phyloP scores from a whole-genome alignment of 2,888 invertebrate genomes.

The Drosophila buzzatii region DNA sequence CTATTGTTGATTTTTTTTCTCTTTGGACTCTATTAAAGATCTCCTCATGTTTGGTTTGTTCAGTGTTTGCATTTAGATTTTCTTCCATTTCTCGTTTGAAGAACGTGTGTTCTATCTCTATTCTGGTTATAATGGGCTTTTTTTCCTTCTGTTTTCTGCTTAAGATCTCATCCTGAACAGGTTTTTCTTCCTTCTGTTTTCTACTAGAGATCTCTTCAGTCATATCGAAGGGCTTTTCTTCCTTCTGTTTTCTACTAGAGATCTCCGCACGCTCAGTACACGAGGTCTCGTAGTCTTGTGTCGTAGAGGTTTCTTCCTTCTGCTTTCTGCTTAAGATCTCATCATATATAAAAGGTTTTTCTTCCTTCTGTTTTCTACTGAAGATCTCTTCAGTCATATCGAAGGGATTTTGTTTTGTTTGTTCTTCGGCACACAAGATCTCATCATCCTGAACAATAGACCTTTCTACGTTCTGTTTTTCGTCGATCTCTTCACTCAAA shows the following conservation, averaged over 20 bases:
- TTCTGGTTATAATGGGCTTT: background rate
- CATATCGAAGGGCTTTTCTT: background rate
- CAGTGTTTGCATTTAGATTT: background rate
- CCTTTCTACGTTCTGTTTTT: slow-evolving; percentile 1
- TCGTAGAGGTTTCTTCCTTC: background rate
- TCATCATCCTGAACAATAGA: background rate
- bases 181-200: slow-evolving; percentile 9
- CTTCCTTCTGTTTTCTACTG: slow-evolving; percentile 6
- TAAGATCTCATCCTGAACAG: background rate
- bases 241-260: background rate
- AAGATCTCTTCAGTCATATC: background rate
- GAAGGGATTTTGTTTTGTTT: background rate
- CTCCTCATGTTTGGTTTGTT: background rate
- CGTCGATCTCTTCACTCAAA: background rate
- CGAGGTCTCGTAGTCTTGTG: background rate
- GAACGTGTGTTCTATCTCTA: background rate
- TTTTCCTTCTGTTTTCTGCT: slow-evolving; percentile 1
- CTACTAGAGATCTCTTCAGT: background rate
- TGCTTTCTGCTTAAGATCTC: background rate
- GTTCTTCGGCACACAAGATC: background rate
- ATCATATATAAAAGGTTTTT: background rate
- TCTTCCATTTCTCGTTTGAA: background rate
- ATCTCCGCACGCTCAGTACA: background rate
- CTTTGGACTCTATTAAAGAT: background rate
- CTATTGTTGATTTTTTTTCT: background rate